These are phyloP conservation scores for Phytoseiulus persimilis DNA, from an alignment of 2,888 invertebrate genomes.

Conservation along the genomic window DNA sequence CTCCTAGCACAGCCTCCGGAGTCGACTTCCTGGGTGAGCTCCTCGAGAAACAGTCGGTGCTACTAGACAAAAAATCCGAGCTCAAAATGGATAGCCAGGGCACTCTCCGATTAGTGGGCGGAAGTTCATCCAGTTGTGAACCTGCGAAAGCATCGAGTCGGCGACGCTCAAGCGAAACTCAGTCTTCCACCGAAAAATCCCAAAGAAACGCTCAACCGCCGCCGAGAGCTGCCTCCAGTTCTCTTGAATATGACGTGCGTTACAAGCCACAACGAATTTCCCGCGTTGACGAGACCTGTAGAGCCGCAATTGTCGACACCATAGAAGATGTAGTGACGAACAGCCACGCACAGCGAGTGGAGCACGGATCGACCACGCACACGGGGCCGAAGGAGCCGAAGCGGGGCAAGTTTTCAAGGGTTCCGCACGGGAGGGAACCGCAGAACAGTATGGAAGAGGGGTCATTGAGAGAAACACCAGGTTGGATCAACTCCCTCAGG, in stretches of 20 bases:
- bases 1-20: neutral
- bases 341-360: neutral
- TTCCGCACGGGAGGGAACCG: neutral
- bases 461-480: neutral
- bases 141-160: neutral
- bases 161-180: neutral
- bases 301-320: neutral
- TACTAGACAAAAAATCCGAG: slow-evolving; percentile 11
- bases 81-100: neutral
- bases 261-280: slow-evolving; percentile 19
- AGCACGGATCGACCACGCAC: neutral
- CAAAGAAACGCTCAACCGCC: neutral
- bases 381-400: neutral
- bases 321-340: slow-evolving; percentile 10
- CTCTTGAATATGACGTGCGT: neutral
- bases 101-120: neutral
- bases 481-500: slow-evolving; percentile 15
- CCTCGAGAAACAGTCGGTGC: neutral
- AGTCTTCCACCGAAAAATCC: neutral
- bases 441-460: neutral
- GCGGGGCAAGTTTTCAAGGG: neutral
- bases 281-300: neutral
- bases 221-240: neutral
- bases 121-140: neutral
- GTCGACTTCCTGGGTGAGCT: slow-evolving; percentile 8